Evolutionary conservation across 2,113 vertebrate genomes (phyloP).

Genomic region (Pteronura brasiliensis): DNA sequence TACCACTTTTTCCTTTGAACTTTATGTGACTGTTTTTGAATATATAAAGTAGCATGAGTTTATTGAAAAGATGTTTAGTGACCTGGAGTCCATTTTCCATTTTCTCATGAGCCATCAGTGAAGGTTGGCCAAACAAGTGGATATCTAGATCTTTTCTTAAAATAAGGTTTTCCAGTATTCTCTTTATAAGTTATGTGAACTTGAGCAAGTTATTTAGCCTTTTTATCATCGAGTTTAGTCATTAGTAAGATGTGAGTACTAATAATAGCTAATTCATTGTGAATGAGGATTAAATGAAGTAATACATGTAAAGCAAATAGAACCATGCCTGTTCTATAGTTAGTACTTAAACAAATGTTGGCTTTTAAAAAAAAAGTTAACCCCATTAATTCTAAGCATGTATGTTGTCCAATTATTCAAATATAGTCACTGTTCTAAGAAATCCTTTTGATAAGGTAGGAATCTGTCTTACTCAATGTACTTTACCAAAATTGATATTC

Average conservation of each 20-base stretch:
- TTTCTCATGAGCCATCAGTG: background rate
- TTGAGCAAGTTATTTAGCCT: background rate
- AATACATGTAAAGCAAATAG: background rate
- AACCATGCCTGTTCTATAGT: background rate
- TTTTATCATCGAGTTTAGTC: background rate
- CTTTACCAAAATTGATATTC: background rate
- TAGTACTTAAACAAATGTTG: background rate
- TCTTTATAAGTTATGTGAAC: background rate
- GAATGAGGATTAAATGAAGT: background rate
- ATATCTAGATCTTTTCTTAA: background rate
- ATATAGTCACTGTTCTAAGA: background rate
- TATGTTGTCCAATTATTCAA: background rate
- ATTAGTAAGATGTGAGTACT: background rate
- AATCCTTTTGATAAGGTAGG: background rate
- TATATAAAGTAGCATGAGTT: background rate
- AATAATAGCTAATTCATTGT: background rate
- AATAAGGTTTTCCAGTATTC: background rate
- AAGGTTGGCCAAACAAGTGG: background rate
- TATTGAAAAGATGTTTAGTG: background rate
- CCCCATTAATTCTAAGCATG: background rate
- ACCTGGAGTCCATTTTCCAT: background rate
- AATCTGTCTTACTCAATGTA: background rate
- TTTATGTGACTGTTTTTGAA: background rate
- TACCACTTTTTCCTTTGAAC: background rate
- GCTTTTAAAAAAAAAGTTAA: background rate